Evolutionary conservation across 2,888 invertebrate genomes (phyloP), one percentile per base, ranked within the genome.

Genomic region (Diogma glabrata): DNA sequence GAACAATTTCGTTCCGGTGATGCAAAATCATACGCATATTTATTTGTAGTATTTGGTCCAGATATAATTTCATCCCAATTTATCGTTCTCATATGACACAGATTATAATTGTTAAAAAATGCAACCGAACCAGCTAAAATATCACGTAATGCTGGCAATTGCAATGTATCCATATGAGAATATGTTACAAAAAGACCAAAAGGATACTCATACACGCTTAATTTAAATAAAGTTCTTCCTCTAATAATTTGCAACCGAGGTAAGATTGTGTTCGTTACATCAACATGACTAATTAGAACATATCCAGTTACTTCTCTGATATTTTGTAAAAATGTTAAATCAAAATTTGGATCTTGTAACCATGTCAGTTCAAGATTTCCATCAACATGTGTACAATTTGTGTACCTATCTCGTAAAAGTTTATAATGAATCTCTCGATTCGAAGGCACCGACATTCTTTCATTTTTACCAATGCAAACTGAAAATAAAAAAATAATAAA

Each of bases 291-390:
- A 63, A 96, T 93, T 54, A 96, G 79, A 52, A 96, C 92, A 68
- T 96, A 96, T 36, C 96, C 96, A 17, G 94, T 94, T 57, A 96
- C 94, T 73, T 90, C 94, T 51, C 91, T 79, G 59, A 95, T 96
- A 67, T 91, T 82, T 66, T 91, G 84, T 53, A 96, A 77, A 67
- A 96, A 96, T 60, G 87, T 87, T 58, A 96, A 78, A 67, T 95
- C 93, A 70, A 86, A 76, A 55, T 84, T 79, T 56, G 83, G 77
- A 72, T 90, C 87, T 68, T 88, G 82, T 43, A 96, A 79, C 91
- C 93, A 94, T 56, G 94, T 94, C 59, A 99, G 77, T 74, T 99
- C 97, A 66, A 99, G 77, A 73, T 97, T 99, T 55, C 97, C 97
- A 67, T 95, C 93, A 57, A 99, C 94, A 72, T 95, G 95, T 23